These are phyloP conservation scores for Anguilla rostrata DNA, from an alignment of 2,113 vertebrate species.

Conservation along the genomic window DNA sequence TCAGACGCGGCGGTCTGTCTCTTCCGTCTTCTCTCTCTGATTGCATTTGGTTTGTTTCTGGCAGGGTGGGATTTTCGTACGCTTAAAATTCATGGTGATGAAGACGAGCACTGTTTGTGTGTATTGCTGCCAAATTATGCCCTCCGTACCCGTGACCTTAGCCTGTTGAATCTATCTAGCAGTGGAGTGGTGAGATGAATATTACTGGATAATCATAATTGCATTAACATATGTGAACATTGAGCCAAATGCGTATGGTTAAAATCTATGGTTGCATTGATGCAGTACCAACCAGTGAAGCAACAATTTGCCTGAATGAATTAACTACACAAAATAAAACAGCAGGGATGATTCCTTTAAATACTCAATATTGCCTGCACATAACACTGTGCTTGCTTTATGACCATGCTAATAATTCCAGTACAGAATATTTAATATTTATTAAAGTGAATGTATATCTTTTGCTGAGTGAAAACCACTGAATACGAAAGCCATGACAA, in stretches of 20 bases:
- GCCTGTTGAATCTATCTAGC: not conserved
- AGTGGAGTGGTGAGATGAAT: not conserved
- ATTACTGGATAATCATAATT: not conserved
- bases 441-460: no score
- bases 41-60: constrained; percentile 13
- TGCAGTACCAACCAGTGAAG: not conserved
- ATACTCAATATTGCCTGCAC: not conserved
- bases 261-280: not conserved
- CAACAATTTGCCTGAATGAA: not conserved
- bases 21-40: constrained; percentile 3
- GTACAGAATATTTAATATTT: not conserved
- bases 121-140: not conserved
- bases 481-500: no score
- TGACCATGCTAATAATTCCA: not conserved
- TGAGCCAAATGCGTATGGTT: not conserved
- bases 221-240: not conserved
- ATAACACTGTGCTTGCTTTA: not conserved
- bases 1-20: constrained; percentile 10
- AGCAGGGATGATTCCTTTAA: not conserved
- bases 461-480: no score
- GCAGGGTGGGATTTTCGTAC: constrained; percentile 10
- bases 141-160: not conserved
- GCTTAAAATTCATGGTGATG: not conserved
- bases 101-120: not conserved
- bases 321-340: not conserved